Evolutionary conservation across 53 echinoderm and acorn worm species (phyloP).

Genomic region (Stichopus horrens): DNA sequence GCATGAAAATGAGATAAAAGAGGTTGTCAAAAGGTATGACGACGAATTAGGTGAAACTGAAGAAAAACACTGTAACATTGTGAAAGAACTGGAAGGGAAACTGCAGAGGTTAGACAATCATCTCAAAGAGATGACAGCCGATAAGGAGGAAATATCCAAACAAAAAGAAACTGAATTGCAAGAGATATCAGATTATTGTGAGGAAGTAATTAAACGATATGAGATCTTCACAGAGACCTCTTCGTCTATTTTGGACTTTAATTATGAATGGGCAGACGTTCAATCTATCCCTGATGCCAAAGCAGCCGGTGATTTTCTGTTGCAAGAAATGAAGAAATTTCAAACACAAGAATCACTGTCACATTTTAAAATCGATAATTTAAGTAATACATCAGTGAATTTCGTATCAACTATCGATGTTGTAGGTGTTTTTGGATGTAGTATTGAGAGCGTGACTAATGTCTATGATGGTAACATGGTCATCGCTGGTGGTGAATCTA

Average conservation of each 20-base stretch:
- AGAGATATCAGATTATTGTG: not conserved
- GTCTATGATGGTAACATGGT: not conserved
- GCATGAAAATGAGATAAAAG: too few species aligned
- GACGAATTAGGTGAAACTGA: too few species aligned
- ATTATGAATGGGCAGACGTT: not conserved
- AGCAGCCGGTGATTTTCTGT: not conserved
- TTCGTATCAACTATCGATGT: too few species aligned
- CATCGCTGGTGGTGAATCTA: not conserved
- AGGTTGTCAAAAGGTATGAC: too few species aligned
- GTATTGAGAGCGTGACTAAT: not conserved
- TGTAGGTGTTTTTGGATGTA: too few species aligned
- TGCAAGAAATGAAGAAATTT: not conserved
- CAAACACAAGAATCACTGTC: not conserved
- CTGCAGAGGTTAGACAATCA: not conserved
- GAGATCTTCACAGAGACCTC: not conserved
- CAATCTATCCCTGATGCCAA: not conserved
- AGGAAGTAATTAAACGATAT: not conserved
- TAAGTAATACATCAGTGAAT: not conserved
- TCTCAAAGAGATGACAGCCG: not conserved
- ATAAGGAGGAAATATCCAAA: not conserved
- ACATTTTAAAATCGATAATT: not conserved
- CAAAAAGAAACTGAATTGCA: not conserved
- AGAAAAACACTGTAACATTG: too few species aligned
- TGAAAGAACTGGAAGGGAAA: not conserved
- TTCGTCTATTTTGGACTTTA: not conserved